Evolutionary conservation across 2,113 vertebrate species (phyloP).

Genomic region (Engystomops pustulosus): DNA sequence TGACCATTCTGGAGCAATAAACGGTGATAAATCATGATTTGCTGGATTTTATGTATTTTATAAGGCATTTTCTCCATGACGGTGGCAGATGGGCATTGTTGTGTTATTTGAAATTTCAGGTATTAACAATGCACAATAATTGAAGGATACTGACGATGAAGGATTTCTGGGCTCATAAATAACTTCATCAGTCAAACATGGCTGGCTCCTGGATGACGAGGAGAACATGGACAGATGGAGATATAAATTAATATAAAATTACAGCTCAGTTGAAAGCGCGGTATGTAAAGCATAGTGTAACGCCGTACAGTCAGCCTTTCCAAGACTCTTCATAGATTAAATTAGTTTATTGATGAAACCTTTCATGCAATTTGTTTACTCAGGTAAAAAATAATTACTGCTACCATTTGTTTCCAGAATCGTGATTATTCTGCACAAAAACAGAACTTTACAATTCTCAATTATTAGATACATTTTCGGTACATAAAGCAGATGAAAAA

Average conservation of each 20-base stretch:
- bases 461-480: not conserved
- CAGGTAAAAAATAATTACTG: slow-evolving; percentile 19
- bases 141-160: slow-evolving; percentile 30
- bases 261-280: slow-evolving; percentile 11
- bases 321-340: slow-evolving; percentile 21
- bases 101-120: slow-evolving; percentile 28
- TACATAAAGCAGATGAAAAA: not conserved
- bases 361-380: slow-evolving; percentile 27
- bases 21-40: not conserved
- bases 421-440: slow-evolving; percentile 2
- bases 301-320: not conserved
- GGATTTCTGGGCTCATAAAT: slow-evolving; percentile 32
- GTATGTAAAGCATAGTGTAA: slow-evolving; percentile 22
- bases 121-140: slow-evolving; percentile 43
- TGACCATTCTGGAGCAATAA: not conserved
- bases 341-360: slow-evolving; percentile 15
- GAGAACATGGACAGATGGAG: slow-evolving; percentile 46
- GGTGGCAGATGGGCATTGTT: slow-evolving; percentile 23
- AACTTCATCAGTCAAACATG: slow-evolving; percentile 48
- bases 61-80: not conserved
- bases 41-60: not conserved
- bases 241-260: slow-evolving; percentile 54
- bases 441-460: not conserved
- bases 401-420: slow-evolving; percentile 11
- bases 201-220: slow-evolving; percentile 26